Conservation (phyloP, 1,140 invertebrate species). For the Heterodera carotae region DNA sequence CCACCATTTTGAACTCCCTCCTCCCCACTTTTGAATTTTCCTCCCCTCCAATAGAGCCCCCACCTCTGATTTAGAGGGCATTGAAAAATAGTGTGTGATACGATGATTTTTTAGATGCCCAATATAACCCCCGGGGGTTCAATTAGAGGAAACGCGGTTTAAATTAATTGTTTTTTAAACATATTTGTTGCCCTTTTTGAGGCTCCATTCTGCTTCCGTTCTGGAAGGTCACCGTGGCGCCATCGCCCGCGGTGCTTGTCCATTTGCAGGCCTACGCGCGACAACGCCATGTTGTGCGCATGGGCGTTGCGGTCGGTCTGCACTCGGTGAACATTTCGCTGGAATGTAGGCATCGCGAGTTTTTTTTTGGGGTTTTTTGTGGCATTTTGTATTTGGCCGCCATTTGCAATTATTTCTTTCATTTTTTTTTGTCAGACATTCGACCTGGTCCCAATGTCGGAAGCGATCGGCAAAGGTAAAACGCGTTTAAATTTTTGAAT, state of each 20-base stretch:
- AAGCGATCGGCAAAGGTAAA: conserved; percentile 25
- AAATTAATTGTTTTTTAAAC: neutral
- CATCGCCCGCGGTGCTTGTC: conserved; percentile 77
- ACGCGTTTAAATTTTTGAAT: neutral
- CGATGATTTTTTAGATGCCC: too few relatives aligned
- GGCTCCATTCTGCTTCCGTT: conserved; percentile 64
- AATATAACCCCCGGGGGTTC: too few relatives aligned
- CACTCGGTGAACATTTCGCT: conserved; percentile 93
- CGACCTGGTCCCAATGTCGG: neutral
- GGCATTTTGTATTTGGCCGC: neutral
- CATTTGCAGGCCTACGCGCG: conserved; percentile 88
- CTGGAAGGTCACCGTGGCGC: conserved; percentile 82
- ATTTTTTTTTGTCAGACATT: conserved; percentile 14
- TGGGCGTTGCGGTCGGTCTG: conserved; percentile 88
- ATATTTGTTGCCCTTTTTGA: conserved; percentile 28
- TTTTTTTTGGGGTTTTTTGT: conserved; percentile 22
- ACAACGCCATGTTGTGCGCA: conserved; percentile 81
- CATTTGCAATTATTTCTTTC: too few relatives aligned
- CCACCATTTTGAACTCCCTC: too few relatives aligned
- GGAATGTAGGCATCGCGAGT: conserved; percentile 75
- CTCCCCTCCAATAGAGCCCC: too few relatives aligned
- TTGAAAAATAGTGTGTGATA: too few relatives aligned
- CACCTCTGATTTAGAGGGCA: too few relatives aligned
- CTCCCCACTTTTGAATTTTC: too few relatives aligned
- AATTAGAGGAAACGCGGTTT: too few relatives aligned